Conservation (phyloP, 2,113 vertebrate species). For the Ailuropoda melanoleuca region DNA sequence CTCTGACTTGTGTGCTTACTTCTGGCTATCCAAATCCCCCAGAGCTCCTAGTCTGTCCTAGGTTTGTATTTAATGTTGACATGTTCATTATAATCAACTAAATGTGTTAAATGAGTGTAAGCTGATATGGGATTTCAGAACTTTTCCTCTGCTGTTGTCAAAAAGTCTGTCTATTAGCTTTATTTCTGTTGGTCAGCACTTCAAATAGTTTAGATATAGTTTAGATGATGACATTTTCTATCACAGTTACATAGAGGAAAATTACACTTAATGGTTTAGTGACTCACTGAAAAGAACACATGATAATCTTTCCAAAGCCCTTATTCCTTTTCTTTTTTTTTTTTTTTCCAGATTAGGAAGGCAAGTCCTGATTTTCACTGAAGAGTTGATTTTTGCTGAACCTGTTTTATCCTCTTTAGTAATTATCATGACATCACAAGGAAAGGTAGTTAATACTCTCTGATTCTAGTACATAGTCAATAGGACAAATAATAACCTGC, state of each 20-base stretch:
- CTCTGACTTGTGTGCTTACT: not conserved
- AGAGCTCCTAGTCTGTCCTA: not conserved
- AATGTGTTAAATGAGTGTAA: not conserved
- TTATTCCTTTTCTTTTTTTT: not conserved
- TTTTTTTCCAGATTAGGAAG: not conserved
- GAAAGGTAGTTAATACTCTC: not conserved
- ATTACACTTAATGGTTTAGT: conserved; percentile 26
- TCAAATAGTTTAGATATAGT: not conserved
- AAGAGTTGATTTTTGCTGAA: conserved; percentile 34
- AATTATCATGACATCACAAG: not conserved
- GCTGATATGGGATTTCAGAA: not conserved
- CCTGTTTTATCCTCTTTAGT: not conserved
- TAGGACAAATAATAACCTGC: not conserved
- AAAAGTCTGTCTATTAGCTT: not conserved
- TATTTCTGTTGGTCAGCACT: not conserved
- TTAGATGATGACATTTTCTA: conserved; percentile 22
- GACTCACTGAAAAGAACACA: not conserved
- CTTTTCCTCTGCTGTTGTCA: not conserved
- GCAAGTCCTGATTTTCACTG: not conserved
- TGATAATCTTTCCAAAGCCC: not conserved
- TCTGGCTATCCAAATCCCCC: not conserved
- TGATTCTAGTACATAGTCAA: conserved; percentile 7
- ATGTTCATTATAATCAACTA: not conserved
- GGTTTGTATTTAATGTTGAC: not conserved
- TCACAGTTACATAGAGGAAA: not conserved